Conservation (phyloP, 2,797 vertebrate species). For the Tamandua tetradactyla region DNA sequence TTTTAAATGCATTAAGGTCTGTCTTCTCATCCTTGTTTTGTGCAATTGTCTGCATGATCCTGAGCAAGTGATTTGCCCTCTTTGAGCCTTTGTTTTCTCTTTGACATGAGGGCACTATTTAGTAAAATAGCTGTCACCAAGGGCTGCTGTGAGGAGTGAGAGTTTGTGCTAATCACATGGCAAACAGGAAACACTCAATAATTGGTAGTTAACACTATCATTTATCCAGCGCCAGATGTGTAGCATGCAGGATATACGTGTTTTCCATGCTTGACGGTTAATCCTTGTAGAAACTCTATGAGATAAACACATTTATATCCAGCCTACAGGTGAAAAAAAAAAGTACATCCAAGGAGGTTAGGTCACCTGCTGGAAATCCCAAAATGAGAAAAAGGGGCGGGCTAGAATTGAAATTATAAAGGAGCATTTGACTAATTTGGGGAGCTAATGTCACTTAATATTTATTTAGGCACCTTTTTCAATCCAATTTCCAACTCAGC, state of each 20-base stretch:
- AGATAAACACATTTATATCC: background rate
- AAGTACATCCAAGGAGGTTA: background rate
- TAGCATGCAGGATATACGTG: no score
- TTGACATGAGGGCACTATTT: no score
- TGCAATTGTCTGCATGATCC: background rate
- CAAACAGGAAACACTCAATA: background rate
- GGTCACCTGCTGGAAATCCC: background rate
- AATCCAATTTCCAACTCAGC: background rate
- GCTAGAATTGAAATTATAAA: background rate
- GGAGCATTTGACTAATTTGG: background rate
- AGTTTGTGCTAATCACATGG: background rate
- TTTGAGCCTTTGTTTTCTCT: background rate
- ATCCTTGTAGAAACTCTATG: background rate
- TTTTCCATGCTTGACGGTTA: no score
- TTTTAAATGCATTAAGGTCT: background rate
- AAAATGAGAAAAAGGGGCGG: background rate
- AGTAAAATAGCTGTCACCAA: background rate
- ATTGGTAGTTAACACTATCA: background rate
- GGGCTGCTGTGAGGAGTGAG: rapidly evolving
- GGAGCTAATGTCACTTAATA: background rate
- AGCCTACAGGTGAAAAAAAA: background rate
- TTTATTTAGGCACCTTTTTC: background rate
- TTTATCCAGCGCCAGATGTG: background rate
- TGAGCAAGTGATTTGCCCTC: background rate
- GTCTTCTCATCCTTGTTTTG: background rate